Evolutionary conservation across 2,888 invertebrate genomes (phyloP).

Genomic region (Acleris laterana): DNA sequence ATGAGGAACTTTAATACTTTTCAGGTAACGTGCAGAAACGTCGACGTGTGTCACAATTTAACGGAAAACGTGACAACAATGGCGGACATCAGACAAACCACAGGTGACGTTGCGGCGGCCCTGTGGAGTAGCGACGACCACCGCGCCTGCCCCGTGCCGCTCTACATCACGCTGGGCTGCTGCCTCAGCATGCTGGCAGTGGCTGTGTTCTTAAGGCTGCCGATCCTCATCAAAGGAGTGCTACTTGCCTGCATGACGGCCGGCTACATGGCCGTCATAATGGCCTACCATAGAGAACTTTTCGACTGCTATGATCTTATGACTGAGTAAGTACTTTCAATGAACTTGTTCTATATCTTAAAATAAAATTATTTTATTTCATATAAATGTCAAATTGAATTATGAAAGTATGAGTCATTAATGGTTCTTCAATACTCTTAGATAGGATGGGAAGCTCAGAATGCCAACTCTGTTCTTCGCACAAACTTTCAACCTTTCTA

Average conservation of each 20-base stretch:
- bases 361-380: no score
- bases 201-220: conserved; percentile 92
- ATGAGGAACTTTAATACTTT: conserved; percentile 38
- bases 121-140: conserved; percentile 85
- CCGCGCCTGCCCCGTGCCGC: conserved; percentile 92
- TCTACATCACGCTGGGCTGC: conserved; percentile 94
- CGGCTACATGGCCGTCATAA: conserved; percentile 91
- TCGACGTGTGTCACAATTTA: conserved; percentile 69
- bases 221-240: conserved; percentile 92
- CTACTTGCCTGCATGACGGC: conserved; percentile 91
- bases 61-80: conserved; percentile 80
- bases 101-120: conserved; percentile 59
- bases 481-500: no score
- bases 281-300: conserved; percentile 90
- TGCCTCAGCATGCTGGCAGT: conserved; percentile 93
- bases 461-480: no score
- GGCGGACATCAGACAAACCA: conserved; percentile 73
- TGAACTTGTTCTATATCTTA: not conserved
- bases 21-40: conserved; percentile 76
- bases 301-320: conserved; percentile 93
- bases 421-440: no score
- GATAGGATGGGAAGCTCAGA: no score
- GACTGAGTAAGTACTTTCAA: conserved; percentile 85
- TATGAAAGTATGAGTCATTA: no score
- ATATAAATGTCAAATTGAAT: no score